Conservation (phyloP, 2,888 invertebrate genomes). For the Bombyx huttoni region DNA sequence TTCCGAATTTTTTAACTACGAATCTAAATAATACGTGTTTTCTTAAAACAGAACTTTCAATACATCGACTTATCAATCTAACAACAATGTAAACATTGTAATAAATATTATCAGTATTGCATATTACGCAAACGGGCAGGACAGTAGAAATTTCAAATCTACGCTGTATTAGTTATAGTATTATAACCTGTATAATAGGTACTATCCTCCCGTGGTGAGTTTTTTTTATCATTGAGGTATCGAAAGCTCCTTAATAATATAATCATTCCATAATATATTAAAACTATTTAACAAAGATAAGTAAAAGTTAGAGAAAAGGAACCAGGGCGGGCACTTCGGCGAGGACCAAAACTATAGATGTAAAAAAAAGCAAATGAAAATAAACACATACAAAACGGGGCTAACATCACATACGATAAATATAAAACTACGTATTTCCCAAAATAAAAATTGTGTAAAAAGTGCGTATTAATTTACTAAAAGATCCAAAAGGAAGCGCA, state of each 20-base stretch:
- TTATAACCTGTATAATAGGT: too few relatives aligned
- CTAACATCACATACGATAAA: too few relatives aligned
- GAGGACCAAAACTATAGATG: too few relatives aligned
- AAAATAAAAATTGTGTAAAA: too few relatives aligned
- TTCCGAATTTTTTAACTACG: background rate
- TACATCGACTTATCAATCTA: background rate
- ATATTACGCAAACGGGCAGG: too few relatives aligned
- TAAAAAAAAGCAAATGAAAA: too few relatives aligned
- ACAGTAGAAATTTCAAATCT: too few relatives aligned
- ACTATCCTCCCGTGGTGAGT: background rate
- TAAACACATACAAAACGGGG: too few relatives aligned
- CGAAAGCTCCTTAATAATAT: background rate
- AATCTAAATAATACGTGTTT: background rate
- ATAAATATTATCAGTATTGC: background rate
- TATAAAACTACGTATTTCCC: too few relatives aligned
- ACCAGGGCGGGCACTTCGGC: too few relatives aligned
- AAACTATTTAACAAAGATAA: background rate
- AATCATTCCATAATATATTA: background rate
- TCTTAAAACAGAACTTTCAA: background rate
- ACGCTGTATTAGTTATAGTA: background rate
- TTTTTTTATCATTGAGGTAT: background rate
- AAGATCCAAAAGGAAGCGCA: too few relatives aligned
- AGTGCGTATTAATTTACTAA: too few relatives aligned
- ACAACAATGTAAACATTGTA: conserved; percentile 1
- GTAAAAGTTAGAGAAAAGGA: background rate